Evolutionary conservation across 1,140 invertebrate species (phyloP).

Genomic region (Apis laboriosa): DNA sequence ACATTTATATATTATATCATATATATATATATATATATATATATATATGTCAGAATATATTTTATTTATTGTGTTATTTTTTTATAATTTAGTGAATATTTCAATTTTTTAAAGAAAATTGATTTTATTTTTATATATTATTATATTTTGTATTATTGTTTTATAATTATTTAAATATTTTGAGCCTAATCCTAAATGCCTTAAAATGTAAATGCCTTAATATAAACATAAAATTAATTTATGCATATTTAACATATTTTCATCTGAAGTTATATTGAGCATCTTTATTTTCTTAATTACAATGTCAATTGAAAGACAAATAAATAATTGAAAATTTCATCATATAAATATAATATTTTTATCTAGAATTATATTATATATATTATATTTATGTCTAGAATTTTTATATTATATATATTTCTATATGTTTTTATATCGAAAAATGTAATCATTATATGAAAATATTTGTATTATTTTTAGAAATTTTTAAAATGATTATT

Average conservation of each 20-base stretch:
- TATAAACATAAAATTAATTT: not conserved
- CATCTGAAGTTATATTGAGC: not conserved
- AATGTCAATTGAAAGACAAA: constrained; percentile 47
- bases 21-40: not conserved
- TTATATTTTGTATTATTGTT: no score
- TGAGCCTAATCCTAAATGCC: not conserved
- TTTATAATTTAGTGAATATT: not conserved
- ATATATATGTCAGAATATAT: not conserved
- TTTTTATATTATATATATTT: constrained; percentile 8
- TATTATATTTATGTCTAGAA: constrained; percentile 5
- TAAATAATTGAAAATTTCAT: constrained; percentile 17
- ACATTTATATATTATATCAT: not conserved
- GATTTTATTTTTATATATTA: not conserved
- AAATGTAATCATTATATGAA: not conserved
- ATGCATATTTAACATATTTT: not conserved
- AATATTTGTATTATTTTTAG: constrained; percentile 2
- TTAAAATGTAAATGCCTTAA: not conserved
- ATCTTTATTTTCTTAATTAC: constrained; percentile 22
- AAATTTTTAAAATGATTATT: constrained; percentile 8
- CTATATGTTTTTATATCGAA: not conserved
- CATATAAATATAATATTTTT: not conserved
- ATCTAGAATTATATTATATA: constrained; percentile 8
- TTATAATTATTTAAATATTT: not conserved
- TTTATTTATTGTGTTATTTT: not conserved
- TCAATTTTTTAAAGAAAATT: not conserved